Evolutionary conservation across 2,797 vertebrate species (phyloP).

Genomic region (Emys orbicularis): DNA sequence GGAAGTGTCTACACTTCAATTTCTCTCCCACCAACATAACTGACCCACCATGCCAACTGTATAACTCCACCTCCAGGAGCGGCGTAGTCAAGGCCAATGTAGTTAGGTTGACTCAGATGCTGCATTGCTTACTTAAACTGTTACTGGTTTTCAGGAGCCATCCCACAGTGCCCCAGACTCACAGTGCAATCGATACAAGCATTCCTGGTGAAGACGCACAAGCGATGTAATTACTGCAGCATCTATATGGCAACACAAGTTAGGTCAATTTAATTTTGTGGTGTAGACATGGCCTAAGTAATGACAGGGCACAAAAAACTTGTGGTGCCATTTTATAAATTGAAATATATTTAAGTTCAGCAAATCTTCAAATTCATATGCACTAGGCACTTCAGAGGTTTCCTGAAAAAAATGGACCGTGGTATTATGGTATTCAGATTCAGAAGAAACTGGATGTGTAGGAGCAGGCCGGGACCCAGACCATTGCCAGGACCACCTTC

Average conservation of each 20-base stretch:
- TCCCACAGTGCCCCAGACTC: background rate
- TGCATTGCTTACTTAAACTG: background rate
- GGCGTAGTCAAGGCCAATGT: background rate
- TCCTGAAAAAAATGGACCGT: background rate
- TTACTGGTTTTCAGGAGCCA: background rate
- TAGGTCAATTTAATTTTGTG: background rate
- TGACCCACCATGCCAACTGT: background rate
- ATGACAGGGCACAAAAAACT: background rate
- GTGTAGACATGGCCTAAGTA: background rate
- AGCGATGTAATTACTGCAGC: background rate
- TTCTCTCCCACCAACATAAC: background rate
- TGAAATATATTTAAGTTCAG: background rate
- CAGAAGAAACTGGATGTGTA: background rate
- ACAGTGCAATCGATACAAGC: background rate
- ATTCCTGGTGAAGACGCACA: background rate
- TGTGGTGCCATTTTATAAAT: background rate
- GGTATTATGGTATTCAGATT: background rate
- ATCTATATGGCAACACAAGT: background rate
- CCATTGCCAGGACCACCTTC: too few species aligned
- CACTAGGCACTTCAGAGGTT: background rate
- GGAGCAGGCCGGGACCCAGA: background rate
- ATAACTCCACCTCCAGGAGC: background rate
- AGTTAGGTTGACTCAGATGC: background rate
- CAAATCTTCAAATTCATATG: background rate
- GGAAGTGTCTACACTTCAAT: background rate